Evolutionary conservation across 2,888 invertebrate species (phyloP), one percentile per base, ranked within the genome.

Genomic region (Xanthostigma xanthostigma): DNA sequence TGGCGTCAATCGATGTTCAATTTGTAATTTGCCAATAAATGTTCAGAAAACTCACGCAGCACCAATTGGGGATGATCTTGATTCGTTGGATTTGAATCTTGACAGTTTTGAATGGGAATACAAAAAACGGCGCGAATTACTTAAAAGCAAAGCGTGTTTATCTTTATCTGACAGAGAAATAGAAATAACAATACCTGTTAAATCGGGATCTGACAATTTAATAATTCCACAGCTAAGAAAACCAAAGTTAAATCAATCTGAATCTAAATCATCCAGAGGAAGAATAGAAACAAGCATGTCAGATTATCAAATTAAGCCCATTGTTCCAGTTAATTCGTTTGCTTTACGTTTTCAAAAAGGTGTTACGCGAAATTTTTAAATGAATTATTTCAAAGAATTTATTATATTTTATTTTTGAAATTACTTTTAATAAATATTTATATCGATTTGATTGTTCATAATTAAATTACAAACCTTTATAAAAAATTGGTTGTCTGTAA

Each of bases 1-100:
- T 35, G 67, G 71, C 9, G 66, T 60, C 36, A 68, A 73, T 10
- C 60, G 74, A 33, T 76, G 75, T 54, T 64, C 66, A 1, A 68
- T 73, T 54, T 76, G 76, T 48, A 64, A 68, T 42, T 61, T 74
- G 13, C 72, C 74, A 0, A 58, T 67, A 55, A 51, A 60, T 27
- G 6, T 6, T 27, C 27, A 27, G 6, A 27, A 27, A 27, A 27
- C 27, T 3, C 3, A 27, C 27, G 14, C 35, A 4, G 13, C 39
- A 5, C 34, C 13, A 17, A n/a, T 17, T 3, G 36, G 6, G 3
- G 17, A 27, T 39, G 12, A 34, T 33, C 3, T 33, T 10, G 33
- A 33, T 2, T 33, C 27, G 8, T 40, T 40, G 5, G 39, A 33
- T 33, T 14, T 13, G 12, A 40, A 33, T n/a, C 36, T 46, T 2